Evolutionary conservation across 2,113 vertebrate genomes (phyloP).

Genomic region (Coturnix japonica): DNA sequence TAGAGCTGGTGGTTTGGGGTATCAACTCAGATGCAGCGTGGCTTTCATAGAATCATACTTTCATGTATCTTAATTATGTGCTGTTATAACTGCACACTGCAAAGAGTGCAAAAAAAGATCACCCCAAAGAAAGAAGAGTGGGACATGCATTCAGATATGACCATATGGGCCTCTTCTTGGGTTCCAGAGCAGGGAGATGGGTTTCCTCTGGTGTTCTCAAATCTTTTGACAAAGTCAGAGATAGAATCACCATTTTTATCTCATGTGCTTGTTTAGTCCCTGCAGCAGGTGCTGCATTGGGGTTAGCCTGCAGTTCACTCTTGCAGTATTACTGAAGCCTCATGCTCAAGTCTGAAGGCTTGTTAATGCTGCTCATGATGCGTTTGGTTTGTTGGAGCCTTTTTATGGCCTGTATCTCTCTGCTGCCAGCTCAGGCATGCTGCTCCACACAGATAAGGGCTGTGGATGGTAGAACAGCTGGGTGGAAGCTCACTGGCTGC

Average conservation of each 20-base stretch:
- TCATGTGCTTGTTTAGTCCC: neutral
- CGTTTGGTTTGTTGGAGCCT: neutral
- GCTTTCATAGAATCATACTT: neutral
- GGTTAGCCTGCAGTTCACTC: neutral
- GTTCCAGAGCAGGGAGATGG: neutral
- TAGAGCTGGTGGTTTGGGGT: neutral
- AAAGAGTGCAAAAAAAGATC: neutral
- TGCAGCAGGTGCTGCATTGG: neutral
- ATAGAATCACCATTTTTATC: neutral
- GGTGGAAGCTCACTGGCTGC: constrained; percentile 37
- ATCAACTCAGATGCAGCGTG: neutral
- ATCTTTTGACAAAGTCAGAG: neutral
- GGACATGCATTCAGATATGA: neutral
- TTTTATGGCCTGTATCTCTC: neutral
- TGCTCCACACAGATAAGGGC: constrained; percentile 55
- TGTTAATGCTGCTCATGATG: rapidly evolving
- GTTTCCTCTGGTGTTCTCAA: neutral
- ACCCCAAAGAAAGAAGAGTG: neutral
- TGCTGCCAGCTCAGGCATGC: neutral
- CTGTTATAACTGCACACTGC: neutral
- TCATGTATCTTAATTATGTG: neutral
- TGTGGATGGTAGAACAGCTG: neutral
- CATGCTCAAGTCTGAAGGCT: neutral
- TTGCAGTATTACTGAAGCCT: rapidly evolving
- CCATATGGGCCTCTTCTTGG: neutral